Conservation (phyloP, 2,113 vertebrate species). For the Pseudolaguvia tuberculata region DNA sequence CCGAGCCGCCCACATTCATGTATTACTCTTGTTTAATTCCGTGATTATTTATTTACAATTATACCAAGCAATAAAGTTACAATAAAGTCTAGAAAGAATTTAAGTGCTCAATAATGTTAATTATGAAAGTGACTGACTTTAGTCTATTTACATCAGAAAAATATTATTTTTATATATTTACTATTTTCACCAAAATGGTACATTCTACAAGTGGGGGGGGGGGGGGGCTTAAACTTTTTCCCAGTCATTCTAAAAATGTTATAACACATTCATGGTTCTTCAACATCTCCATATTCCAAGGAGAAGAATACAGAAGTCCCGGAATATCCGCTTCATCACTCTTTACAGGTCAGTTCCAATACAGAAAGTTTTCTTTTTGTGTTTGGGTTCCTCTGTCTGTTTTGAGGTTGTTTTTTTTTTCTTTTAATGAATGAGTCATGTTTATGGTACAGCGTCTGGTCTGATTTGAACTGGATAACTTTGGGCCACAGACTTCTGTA, state of each 20-base stretch:
- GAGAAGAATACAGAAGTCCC: neutral
- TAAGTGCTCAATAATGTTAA: constrained; percentile 45
- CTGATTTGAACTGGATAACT: constrained; percentile 32
- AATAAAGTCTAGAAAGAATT: neutral
- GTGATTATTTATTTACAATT: constrained; percentile 68
- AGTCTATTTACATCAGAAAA: constrained; percentile 71
- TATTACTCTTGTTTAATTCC: constrained; percentile 2
- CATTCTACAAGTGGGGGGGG: constrained; percentile 60
- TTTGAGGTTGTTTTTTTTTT: constrained; percentile 10
- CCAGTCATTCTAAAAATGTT: constrained; percentile 7
- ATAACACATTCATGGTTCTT: neutral
- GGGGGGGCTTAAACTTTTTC: neutral
- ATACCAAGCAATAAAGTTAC: constrained; percentile 35
- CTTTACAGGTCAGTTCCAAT: constrained; percentile 34
- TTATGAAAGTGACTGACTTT: constrained; percentile 46
- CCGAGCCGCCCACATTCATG: too few species aligned
- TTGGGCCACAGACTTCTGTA: constrained; percentile 44
- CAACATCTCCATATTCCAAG: neutral
- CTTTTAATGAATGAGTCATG: constrained; percentile 48
- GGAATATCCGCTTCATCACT: constrained; percentile 17
- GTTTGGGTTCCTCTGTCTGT: constrained; percentile 14
- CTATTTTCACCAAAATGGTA: constrained; percentile 71
- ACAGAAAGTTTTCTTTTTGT: neutral
- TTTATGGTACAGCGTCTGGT: constrained; percentile 53
- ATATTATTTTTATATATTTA: constrained; percentile 66